Evolutionary conservation across 2,797 vertebrate species (phyloP), one percentile per base, ranked within the genome.

Genomic region (Threskiornis aethiopicus): DNA sequence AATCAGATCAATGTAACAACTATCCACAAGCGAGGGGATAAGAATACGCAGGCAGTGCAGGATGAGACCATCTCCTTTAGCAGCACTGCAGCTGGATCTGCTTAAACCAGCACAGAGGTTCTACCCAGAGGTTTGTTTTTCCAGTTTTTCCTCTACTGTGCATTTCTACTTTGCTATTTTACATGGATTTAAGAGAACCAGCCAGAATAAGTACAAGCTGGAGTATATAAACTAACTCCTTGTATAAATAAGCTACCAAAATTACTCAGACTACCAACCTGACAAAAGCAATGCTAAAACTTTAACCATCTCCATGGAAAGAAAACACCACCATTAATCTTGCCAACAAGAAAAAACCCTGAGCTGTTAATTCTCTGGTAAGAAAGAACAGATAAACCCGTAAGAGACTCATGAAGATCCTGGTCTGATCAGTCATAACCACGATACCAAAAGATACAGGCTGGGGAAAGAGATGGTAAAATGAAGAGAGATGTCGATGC

Each of bases 231-330:
- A 93, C 26, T 41, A 70, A 49, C 33, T 77, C 59, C 42, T 78
- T 86, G 52, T 73, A 86, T 58, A 96, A 93, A 96, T 87, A 89
- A 83, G 42, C 59, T 67, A 64, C 51, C 37, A 77, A 62, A 88
- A 86, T 70, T 75, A 87, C 66, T 65, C 54, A 71, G 39, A 47
- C 66, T 84, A 62, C 66, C 13, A 13, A 44, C 19, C 24, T n/a
- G 88, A 92, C 58, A 82, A 57, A 88, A 84, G 49, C 22, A 84
- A 72, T 15, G 41, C 54, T 72, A 24, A 62, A 58, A 72, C n/a
- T 84, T 82, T 8, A 70, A 72, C 70, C 16, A 66, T 35, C 73
- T 86, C 94, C 22, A 33, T 35, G 66, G 80, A 76, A 87, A 88
- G 58, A 69, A 84, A 87, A 19, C n/a, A 58, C 12, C 31, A 47